Base-by-base conservation (phyloP, 2,797 vertebrate genomes). In the Margarornis squamiger region DNA sequence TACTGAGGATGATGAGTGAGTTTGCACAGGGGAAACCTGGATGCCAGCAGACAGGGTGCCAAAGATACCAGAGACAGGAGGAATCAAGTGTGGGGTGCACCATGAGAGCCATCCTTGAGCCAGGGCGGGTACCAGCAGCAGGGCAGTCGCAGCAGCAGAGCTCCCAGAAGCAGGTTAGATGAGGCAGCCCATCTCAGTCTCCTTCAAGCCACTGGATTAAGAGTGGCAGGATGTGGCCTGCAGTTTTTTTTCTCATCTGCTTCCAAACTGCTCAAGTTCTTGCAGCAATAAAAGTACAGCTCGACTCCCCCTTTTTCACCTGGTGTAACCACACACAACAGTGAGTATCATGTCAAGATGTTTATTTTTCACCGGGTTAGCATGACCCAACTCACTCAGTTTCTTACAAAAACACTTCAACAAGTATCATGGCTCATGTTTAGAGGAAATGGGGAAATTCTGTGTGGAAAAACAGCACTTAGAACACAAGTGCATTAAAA, bases 381-480 rank as follows among this genome's bases (percentile, higher is more conserved):
- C 71, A 94, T 80, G 93, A 96, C 90, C 88, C 89, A 96, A 83
- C 75, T 94, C 79, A 34, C 63, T 95, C 30, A 12, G 76, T 34
- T 77, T 52, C 61, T 79, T 43, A 80, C 52, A 86, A 86, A 93
- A 95, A 78, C 91, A 93, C 70, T 92, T 88, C 57, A 96, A 85
- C 79, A 73, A 97, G 80, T 78, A 85, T 29, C 86, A 81, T 20
- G 66, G 63, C 36, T 81, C 66, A 48, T 75, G 51, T 66, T 84
- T 57, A 93, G 59, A 95, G 59, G 92, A 97, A 97, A 96, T 14
- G 51, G 89, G 54, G 86, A 96, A 95, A 95, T 93, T 85, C 15
- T 77, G 81, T 95, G 75, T 93, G 92, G 95, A 89, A 81, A 90
- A 96, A 86, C 79, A 68, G 41, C 95, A 93, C 92, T 97, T 92